Conservation (phyloP, 2,888 invertebrate genomes). For the Drosophila leonis region DNA sequence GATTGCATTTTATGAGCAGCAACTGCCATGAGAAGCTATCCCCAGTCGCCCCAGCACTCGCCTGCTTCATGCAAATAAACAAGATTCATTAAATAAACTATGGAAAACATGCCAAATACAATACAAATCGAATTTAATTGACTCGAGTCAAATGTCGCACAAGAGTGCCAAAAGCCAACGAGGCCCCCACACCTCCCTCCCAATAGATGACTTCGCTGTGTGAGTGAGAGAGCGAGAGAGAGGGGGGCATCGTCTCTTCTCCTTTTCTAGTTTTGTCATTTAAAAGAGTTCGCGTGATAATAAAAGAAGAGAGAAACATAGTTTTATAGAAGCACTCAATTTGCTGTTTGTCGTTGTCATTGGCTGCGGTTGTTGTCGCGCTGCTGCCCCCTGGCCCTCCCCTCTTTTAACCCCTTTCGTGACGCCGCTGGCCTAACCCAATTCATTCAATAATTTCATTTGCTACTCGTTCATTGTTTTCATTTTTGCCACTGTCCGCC, state of each 20-base stretch:
- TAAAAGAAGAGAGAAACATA: constrained; percentile 37
- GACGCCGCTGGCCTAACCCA: constrained; percentile 48
- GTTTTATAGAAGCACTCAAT: constrained; percentile 54
- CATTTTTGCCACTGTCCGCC: constrained; percentile 35
- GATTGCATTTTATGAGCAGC: constrained; percentile 1
- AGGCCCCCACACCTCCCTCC: not conserved
- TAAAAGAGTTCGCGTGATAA: constrained; percentile 73
- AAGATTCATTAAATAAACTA: constrained; percentile 64
- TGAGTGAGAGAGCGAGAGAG: not conserved
- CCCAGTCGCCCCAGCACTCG: not conserved
- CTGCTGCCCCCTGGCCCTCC: not conserved
- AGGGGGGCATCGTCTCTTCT: constrained; percentile 10
- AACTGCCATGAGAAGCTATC: not conserved
- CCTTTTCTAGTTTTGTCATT: constrained; percentile 27
- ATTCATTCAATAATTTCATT: constrained; percentile 79
- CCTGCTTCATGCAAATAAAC: constrained; percentile 41
- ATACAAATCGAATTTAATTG: constrained; percentile 77
- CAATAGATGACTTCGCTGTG: constrained; percentile 1
- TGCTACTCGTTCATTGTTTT: constrained; percentile 62
- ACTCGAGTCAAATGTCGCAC: constrained; percentile 72
- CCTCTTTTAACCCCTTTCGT: not conserved
- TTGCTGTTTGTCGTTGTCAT: constrained; percentile 63
- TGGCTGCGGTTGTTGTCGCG: constrained; percentile 38
- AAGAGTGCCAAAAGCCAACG: constrained; percentile 54
- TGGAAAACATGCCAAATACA: constrained; percentile 37